phyloP scores from a whole-genome alignment of 1,140 invertebrate genomes.

The Lepidotrigona ventralis region DNA sequence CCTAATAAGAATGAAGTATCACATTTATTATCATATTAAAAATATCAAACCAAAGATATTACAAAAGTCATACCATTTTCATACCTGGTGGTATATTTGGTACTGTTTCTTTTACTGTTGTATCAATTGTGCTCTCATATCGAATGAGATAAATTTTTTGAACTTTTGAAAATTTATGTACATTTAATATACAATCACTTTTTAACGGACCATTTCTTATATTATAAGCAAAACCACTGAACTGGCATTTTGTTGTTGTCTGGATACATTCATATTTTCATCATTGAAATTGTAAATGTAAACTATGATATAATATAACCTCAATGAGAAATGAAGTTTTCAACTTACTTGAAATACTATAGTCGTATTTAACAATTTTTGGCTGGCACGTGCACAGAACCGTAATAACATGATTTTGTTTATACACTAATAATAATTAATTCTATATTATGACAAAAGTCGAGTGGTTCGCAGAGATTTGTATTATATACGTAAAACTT shows the following conservation, averaged over 20 bases:
- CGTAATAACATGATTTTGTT: conserved; percentile 43
- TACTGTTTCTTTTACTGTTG: neutral
- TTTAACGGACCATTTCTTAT: neutral
- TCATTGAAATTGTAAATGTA: neutral
- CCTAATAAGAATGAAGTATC: neutral
- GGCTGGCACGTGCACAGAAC: neutral
- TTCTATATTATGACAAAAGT: neutral
- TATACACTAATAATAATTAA: neutral
- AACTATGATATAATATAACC: conserved; percentile 1
- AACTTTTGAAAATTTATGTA: conserved; percentile 19
- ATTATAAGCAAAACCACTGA: conserved; percentile 26
- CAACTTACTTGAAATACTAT: conserved; percentile 25
- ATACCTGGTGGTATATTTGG: neutral
- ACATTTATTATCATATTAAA: too few relatives aligned
- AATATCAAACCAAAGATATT: neutral
- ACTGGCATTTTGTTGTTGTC: conserved; percentile 40
- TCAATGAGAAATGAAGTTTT: neutral
- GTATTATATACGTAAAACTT: too few relatives aligned
- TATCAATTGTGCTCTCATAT: conserved; percentile 47
- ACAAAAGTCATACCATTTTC: too few relatives aligned
- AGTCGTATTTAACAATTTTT: conserved; percentile 16
- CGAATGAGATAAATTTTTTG: conserved; percentile 30
- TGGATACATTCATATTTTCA: conserved; percentile 10
- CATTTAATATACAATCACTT: conserved; percentile 3
- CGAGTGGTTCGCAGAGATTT: neutral